These are phyloP conservation scores for western clawed frog (Xenopus tropicalis) DNA, from an alignment of 2,113 vertebrate genomes.

Conservation along the genomic window DNA sequence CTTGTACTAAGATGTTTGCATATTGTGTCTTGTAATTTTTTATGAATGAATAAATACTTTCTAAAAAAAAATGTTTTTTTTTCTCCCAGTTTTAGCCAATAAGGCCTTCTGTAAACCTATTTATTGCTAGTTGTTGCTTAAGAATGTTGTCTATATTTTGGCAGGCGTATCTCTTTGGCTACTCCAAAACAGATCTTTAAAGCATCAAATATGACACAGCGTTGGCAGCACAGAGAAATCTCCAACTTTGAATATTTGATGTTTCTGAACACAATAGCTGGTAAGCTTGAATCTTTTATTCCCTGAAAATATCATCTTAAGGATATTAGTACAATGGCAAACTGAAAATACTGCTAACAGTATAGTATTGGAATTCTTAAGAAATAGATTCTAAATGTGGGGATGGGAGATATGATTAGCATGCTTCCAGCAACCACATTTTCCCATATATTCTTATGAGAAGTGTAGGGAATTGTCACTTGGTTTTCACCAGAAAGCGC, in stretches of 20 bases:
- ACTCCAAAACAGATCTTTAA: slow-evolving; percentile 93
- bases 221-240: slow-evolving; percentile 95
- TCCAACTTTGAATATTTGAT: slow-evolving; percentile 97
- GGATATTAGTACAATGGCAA: not conserved
- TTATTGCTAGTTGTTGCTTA: too few relatives aligned
- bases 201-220: slow-evolving; percentile 93
- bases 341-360: too few relatives aligned
- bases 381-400: too few relatives aligned
- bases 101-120: too few relatives aligned
- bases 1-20: too few relatives aligned
- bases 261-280: slow-evolving; percentile 93
- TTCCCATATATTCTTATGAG: not conserved
- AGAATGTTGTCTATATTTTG: slow-evolving; percentile 18
- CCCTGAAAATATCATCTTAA: not conserved
- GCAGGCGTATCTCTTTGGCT: slow-evolving; percentile 89
- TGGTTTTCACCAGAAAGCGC: too few relatives aligned
- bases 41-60: too few relatives aligned
- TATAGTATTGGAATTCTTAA: too few relatives aligned
- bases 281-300: slow-evolving; percentile 57
- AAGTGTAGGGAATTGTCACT: too few relatives aligned
- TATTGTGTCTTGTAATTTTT: too few relatives aligned
- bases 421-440: not conserved
- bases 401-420: not conserved
- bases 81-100: too few relatives aligned
- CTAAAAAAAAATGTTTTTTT: too few relatives aligned